These are phyloP conservation scores for Liposcelis brunnea DNA, from an alignment of 2,888 invertebrate species.

Conservation along the genomic window DNA sequence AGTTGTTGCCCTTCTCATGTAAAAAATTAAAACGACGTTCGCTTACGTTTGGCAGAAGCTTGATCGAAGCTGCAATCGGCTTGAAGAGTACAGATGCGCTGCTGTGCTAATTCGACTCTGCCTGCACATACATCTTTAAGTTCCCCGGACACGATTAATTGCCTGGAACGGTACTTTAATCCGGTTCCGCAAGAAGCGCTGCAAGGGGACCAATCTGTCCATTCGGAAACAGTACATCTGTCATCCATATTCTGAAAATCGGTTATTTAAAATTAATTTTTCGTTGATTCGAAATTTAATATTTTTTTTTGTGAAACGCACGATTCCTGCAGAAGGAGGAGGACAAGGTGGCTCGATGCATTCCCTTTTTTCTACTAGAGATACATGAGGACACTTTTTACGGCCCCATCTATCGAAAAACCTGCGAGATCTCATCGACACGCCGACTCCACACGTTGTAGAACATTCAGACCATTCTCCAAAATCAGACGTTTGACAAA, in stretches of 20 bases:
- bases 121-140: slow-evolving; percentile 33
- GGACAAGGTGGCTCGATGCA: slow-evolving; percentile 56
- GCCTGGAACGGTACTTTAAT: slow-evolving; percentile 51
- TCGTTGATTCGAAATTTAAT: slow-evolving; percentile 11
- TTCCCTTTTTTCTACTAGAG: slow-evolving; percentile 59
- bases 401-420: slow-evolving; percentile 58
- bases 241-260: slow-evolving; percentile 20
- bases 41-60: slow-evolving; percentile 56
- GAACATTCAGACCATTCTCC: slow-evolving; percentile 74
- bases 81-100: slow-evolving; percentile 47
- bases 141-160: slow-evolving; percentile 42
- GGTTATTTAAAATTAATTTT: no score
- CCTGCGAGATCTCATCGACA: slow-evolving; percentile 53
- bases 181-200: slow-evolving; percentile 48
- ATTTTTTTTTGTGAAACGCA: not conserved
- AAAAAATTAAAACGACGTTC: slow-evolving; percentile 2
- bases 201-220: slow-evolving; percentile 42
- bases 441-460: slow-evolving; percentile 63
- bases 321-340: slow-evolving; percentile 7
- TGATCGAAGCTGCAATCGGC: slow-evolving; percentile 53
- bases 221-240: slow-evolving; percentile 36
- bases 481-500: slow-evolving; percentile 55
- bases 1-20: slow-evolving; percentile 10
- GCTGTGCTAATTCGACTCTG: slow-evolving; percentile 55
- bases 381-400: slow-evolving; percentile 65